Base-by-base conservation (phyloP, 30 jellyfish, hydroid and myxozoan species). In the Cassiopea xamachana region DNA sequence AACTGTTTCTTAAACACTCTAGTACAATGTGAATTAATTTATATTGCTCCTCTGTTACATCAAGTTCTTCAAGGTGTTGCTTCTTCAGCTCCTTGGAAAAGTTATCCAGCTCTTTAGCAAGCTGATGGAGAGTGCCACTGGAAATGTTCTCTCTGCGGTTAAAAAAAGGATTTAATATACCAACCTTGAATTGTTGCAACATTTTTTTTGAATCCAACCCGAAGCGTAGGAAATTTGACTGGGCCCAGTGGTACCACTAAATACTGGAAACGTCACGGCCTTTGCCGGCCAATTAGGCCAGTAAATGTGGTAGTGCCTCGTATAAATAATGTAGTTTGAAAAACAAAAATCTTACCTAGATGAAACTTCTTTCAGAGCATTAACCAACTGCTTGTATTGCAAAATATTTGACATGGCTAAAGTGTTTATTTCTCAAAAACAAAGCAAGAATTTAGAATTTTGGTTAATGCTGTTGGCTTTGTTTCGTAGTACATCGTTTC, bases 1-100 rank as follows among this genome's bases (percentile, higher is more conserved):
- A 84, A 7, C 85, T 49, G 73, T 84, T 84, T 71, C 92, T 71
- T 16, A 84, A 59, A 50, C 92, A 84, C 45, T 62, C 73, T 73
- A 82, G 12, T 68, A 46, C 10, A 60, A 48, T 17, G 10, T 82
- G 90, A 39, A 64, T 15, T 27, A 51, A 39, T 45, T 49, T n/a
- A 43, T 48, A 78, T 46, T 78, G 87, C 15, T 78, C 51, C 5
- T 60, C 49, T 0, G 80, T 19, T 1, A 55, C 50, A 19, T 19
- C 4, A 6, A 27, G 0, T 18, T 2, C 15, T 43, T n/a, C 39
- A 27, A 27, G 17, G 51, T 13, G 16, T 48, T 1, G 60, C 60
- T 67, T 27, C 79, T 58, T 61, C 2, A 68, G 46, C 48, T 48
- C 82, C n/a, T 68, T 68, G 59, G 7, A 60, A 9, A 2, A 6